Evolutionary conservation across 2,888 invertebrate species (phyloP), one percentile per base, ranked within the genome.

Genomic region (Tachina fera): DNA sequence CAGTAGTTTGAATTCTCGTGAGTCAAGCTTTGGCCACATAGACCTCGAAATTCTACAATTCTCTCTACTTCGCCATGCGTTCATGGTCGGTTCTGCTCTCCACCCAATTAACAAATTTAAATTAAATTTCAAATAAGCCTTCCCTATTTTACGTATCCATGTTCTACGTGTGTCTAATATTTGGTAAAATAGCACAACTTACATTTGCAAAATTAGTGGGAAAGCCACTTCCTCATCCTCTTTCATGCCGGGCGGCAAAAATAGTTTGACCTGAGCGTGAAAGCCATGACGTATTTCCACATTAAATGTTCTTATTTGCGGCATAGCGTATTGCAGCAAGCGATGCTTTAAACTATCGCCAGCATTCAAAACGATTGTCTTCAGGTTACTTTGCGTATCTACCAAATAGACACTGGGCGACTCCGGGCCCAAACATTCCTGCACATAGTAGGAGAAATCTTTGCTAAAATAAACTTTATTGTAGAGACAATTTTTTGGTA

Each of bases 171-270:
- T 31, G 31, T 31, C 31, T 5, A 31, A 6, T 31, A 31, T 31
- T 31, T 31, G 31, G 1, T 6, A 6, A 31, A 31, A 31, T 4
- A 31, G 11, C 10, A 3, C 1, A 22, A 88, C 97, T 96, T 94
- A 98, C 97, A 97, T 96, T 89, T 97, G 95, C 6, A 98, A 92
- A 3, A 98, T 94, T 16, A 98, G 92, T 0, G 98, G 97, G 89
- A 96, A 95, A 0, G 96, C 95, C 80, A 96, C 94, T 90, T 96
- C 96, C 88, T 97, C 97, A 61, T 97, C 96, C 90, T 97, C 96
- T 88, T 96, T 94, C 90, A 97, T 94, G 9, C 96, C 96, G 0
- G 97, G 97, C 0, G 98, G 98, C 56, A 98, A 93, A 75, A 95
- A 95, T 5, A 98, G 93, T 45, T 96, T 95, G 1, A 97, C 97